Percentiles rank a stretch among this genome's conserved stretches.
These are phyloP conservation scores for Platycheirus rosarum DNA, from an alignment of 2,888 invertebrate species.

Conservation along the genomic window DNA sequence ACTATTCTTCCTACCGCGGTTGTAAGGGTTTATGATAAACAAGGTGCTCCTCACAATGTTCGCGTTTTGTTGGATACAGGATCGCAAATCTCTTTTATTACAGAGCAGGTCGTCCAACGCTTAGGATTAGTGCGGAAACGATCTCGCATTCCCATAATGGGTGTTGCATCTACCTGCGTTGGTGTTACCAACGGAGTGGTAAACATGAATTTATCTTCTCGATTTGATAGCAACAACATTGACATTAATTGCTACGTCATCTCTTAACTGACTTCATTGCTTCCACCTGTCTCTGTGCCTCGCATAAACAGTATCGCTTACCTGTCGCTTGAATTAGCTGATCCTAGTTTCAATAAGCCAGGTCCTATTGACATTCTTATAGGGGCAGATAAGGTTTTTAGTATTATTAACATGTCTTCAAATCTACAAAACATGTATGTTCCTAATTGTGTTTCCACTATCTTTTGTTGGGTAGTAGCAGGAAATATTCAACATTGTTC, in stretches of 20 bases:
- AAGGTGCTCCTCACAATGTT: constrained; percentile 1
- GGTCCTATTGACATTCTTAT: constrained; percentile 15
- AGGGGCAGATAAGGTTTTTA: constrained; percentile 15
- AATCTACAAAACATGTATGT: not conserved
- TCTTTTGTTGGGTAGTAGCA: constrained; percentile 9
- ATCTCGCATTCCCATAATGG: constrained; percentile 18
- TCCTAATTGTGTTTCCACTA: not conserved
- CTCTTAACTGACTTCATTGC: constrained; percentile 13
- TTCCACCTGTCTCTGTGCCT: not conserved
- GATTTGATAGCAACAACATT: not conserved
- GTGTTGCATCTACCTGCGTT: not conserved
- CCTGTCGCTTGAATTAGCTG: constrained; percentile 15
- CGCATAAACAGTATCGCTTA: not conserved
- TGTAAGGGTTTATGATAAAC: constrained; percentile 14
- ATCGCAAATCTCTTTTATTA: constrained; percentile 28
- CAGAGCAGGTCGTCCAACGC: not conserved
- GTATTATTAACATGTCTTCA: not conserved
- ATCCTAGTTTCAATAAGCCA: constrained; percentile 9
- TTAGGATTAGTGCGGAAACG: not conserved
- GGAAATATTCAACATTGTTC: not conserved
- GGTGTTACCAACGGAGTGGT: constrained; percentile 39
- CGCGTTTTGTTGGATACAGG: constrained; percentile 15
- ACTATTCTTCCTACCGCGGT: constrained; percentile 24
- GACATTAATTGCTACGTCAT: constrained; percentile 27
- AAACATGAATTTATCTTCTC: constrained; percentile 11